Evolutionary conservation across 2,888 invertebrate species (phyloP), one percentile per base, ranked within the genome.

Genomic region (Luperina nickerlii): DNA sequence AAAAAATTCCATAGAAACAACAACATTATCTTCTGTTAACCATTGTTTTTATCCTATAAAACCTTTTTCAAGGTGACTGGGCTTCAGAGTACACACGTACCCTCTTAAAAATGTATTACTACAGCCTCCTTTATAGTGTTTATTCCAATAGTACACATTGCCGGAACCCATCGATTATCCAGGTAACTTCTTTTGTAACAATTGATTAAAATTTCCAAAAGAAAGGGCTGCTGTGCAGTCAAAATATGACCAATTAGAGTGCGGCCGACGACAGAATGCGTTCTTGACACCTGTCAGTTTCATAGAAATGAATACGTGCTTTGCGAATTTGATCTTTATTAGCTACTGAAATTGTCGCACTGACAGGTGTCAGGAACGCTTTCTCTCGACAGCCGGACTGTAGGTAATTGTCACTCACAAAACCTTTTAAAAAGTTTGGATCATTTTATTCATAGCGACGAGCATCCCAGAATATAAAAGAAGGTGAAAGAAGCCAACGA

Each of bases 31-130:
- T 60, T 60, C 15, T 51, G 62, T 70, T 24, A 62, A 45, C 27
- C 32, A 63, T 32, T 54, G 42, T 42, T 48, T 60, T 70, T 24
- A 38, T 54, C 48, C 15, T 62, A 15, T 45, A 32, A 71, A 42
- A 78, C 74, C 74, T 68, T 83, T 82, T 83, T 83, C 70, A 71
- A 74, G 71, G 32, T 78, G 62, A 48, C 54, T 78, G 62, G 18
- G 76, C 45, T 54, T 60, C 32, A 18, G 24, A 71, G 51, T 45
- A 66, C 51, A 51, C 38, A 60, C n/a, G 18, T 57, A 66, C 42
- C 57, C 68, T 60, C 32, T 65, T 67, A 62, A 60, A 81, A 66
- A 69, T 57, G 0, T 82, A 27, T 76, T 67, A 81, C n/a, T n/a
- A 38, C 38, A 71, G 45, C 66, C 27, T 71, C 18, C 18, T 76